A percentile compares a stretch with the other conserved stretches of the same genome.
Conservation (phyloP, 2,888 invertebrate species). For the Syrista parreyssii region DNA sequence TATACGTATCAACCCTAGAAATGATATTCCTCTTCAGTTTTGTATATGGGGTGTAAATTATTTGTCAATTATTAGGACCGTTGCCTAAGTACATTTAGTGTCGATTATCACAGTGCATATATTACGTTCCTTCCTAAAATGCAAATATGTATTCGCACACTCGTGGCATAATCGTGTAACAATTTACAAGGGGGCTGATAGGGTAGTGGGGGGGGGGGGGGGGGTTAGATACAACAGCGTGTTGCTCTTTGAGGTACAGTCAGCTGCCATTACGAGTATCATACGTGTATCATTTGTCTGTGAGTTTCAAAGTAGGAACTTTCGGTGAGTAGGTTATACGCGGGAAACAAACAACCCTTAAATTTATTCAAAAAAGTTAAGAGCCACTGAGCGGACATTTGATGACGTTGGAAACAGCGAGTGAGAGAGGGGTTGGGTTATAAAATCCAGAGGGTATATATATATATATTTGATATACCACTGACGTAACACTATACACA, state of each 20-base stretch:
- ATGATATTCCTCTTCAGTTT: too few species aligned
- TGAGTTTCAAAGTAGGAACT: constrained; percentile 51
- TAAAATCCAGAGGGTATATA: neutral
- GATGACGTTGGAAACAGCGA: neutral
- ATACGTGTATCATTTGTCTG: neutral
- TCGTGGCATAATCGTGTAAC: neutral
- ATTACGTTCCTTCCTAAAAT: too few species aligned
- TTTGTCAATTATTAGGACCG: too few species aligned
- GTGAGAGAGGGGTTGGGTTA: neutral
- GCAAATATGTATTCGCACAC: too few species aligned
- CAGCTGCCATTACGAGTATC: neutral
- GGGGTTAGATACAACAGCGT: neutral
- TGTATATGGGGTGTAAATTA: too few species aligned
- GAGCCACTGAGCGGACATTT: neutral
- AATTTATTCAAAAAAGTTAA: neutral
- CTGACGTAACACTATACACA: neutral
- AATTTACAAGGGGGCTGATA: neutral
- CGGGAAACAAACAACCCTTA: constrained; percentile 29
- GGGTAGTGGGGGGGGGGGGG: neutral
- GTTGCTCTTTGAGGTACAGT: neutral
- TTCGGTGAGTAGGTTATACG: constrained; percentile 49
- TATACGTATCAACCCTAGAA: too few species aligned
- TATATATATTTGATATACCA: neutral
- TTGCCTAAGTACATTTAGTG: too few species aligned
- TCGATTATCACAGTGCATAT: too few species aligned